Evolutionary conservation across 2,797 vertebrate genomes (phyloP), one percentile per base, ranked within the genome.

Genomic region (Oreochromis grahami): DNA sequence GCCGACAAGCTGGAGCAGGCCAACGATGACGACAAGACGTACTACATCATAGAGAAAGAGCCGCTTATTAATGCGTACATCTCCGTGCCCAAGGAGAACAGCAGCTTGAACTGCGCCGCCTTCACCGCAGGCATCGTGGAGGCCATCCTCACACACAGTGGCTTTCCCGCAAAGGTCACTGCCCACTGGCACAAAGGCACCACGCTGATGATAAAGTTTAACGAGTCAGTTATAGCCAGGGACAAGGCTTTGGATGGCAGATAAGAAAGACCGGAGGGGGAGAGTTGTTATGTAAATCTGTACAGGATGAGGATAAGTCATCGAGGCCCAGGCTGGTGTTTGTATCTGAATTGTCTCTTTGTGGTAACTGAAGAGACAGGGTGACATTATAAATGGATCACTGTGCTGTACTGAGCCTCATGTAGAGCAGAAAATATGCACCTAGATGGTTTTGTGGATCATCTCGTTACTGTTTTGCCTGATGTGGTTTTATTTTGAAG

Each of bases 151-250:
- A 97, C 96, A 0, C 97, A 97, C 96, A 98, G 97, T 2, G 98
- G 98, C 76, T 99, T 99, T 94, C 97, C 98, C 0, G 98, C 98
- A 85, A 98, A 98, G 88, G 98, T 98, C 81, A 99, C 98, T 0
- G 98, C 97, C 0, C 98, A 99, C 93, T 99, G 98, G 98, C 98
- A 99, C 96, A 99, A 99, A 92, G 98, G 98, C 76, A 99, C 98
- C 92, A 99, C 98, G 0, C 97, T 99, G 36, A 99, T 99, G 98
- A 99, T 99, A 83, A 98, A 98, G 93, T 99, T 99, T 7, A 98
- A 98, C 2, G 98, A 98, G 88, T 97, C 97, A 0, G 98, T 99
- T 38, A 98, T 99, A 10, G 95, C 97, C 19, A 95, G 98, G 1
- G 98, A 99, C 85, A 98, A 98, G 89, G 96, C 97, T 26, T 68